These are phyloP conservation scores for Alca torda DNA, from an alignment of 2,797 vertebrate species.

Conservation along the genomic window DNA sequence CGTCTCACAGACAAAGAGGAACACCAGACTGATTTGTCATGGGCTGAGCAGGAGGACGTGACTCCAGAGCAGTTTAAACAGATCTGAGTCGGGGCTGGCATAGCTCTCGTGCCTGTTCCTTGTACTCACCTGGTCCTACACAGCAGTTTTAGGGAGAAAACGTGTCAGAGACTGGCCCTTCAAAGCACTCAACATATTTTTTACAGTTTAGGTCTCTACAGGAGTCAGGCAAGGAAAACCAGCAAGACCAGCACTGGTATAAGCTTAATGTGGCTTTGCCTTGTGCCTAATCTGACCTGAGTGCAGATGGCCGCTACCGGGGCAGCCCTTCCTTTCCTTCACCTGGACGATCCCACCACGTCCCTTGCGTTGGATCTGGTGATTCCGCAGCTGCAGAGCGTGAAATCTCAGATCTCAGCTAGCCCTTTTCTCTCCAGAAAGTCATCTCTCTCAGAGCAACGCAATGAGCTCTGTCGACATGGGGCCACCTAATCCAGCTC, in stretches of 20 bases:
- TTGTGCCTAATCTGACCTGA: background rate
- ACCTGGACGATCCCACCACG: background rate
- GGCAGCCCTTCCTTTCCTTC: background rate
- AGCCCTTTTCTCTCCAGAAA: background rate
- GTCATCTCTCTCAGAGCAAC: background rate
- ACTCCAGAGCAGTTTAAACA: background rate
- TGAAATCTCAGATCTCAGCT: background rate
- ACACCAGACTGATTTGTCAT: background rate
- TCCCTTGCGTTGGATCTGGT: accelerated
- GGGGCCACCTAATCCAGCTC: accelerated
- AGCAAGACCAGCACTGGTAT: background rate
- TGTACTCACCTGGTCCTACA: background rate
- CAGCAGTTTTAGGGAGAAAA: background rate
- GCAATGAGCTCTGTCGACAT: accelerated
- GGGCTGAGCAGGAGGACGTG: background rate
- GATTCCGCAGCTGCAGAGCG: background rate
- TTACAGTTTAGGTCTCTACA: background rate
- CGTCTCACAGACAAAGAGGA: background rate
- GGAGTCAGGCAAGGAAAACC: background rate
- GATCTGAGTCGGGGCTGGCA: background rate
- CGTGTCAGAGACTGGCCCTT: background rate
- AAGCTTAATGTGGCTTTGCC: background rate
- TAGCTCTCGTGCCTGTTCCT: background rate
- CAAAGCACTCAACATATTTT: background rate
- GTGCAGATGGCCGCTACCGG: accelerated